These are phyloP conservation scores for Dione juno DNA, from an alignment of 2,888 invertebrate species.

Conservation along the genomic window DNA sequence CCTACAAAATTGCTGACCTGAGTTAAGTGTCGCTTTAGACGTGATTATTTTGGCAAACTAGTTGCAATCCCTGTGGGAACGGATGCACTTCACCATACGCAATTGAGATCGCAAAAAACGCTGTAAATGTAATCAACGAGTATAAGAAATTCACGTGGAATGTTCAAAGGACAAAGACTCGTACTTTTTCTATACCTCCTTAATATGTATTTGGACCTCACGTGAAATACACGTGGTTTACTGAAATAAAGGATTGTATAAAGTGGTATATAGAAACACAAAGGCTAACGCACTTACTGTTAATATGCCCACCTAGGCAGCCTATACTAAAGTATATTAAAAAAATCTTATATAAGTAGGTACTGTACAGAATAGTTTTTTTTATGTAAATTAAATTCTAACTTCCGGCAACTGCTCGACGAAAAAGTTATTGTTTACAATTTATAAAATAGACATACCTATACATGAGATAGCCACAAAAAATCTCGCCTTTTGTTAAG, in stretches of 20 bases:
- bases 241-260: constrained; percentile 4
- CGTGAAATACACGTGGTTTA: constrained; percentile 25
- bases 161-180: constrained; percentile 22
- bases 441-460: too few species aligned
- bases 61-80: constrained; percentile 64
- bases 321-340: background rate
- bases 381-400: too few species aligned
- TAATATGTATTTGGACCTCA: constrained; percentile 27
- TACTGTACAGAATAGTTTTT: background rate
- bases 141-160: constrained; percentile 17
- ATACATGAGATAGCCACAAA: too few species aligned
- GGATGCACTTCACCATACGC: constrained; percentile 51
- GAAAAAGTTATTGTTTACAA: too few species aligned
- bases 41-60: constrained; percentile 68
- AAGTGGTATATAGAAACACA: constrained; percentile 14
- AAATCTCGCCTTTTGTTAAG: too few species aligned
- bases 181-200: constrained; percentile 2
- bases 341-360: constrained; percentile 13
- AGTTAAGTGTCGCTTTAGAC: constrained; percentile 62
- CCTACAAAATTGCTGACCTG: constrained; percentile 50
- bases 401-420: too few species aligned
- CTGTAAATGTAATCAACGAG: constrained; percentile 27
- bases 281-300: background rate
- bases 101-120: constrained; percentile 31
- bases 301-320: constrained; percentile 28